Percentiles rank a stretch among this genome's conserved stretches.
Evolutionary conservation across 2,113 vertebrate species (phyloP).

Genomic region (Drymodes brunneopygia): DNA sequence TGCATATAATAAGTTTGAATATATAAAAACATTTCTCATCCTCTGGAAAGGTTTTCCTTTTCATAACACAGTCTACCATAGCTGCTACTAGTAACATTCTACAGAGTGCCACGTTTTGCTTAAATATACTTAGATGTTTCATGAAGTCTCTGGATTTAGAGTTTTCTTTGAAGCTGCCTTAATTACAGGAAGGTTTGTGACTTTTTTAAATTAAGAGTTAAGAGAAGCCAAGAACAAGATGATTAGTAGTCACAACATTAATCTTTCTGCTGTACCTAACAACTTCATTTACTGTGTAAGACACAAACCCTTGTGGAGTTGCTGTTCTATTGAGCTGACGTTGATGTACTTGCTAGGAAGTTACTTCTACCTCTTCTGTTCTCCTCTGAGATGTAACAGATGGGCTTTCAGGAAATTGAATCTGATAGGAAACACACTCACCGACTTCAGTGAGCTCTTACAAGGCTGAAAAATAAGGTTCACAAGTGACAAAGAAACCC

Average conservation of each 20-base stretch:
- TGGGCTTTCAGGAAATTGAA: neutral
- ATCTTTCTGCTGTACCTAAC: neutral
- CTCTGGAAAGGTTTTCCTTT: neutral
- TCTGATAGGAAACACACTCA: neutral
- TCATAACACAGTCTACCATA: neutral
- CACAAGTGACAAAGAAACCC: neutral
- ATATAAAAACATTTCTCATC: neutral
- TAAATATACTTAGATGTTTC: neutral
- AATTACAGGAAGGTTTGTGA: neutral
- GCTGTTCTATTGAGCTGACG: neutral
- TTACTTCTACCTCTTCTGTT: neutral
- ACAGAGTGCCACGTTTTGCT: neutral
- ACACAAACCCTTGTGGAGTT: neutral
- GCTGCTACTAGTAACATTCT: neutral
- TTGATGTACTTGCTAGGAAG: neutral
- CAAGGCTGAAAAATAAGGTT: neutral
- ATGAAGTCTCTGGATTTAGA: neutral
- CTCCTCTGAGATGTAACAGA: neutral
- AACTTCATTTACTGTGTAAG: constrained; percentile 1
- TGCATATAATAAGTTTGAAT: neutral
- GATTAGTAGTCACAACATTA: neutral
- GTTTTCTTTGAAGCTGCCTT: neutral
- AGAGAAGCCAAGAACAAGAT: neutral
- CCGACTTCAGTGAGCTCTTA: neutral
- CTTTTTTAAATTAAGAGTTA: neutral